Evolutionary conservation across 2,113 vertebrate genomes (phyloP).

Genomic region (Erythrolamprus reginae): DNA sequence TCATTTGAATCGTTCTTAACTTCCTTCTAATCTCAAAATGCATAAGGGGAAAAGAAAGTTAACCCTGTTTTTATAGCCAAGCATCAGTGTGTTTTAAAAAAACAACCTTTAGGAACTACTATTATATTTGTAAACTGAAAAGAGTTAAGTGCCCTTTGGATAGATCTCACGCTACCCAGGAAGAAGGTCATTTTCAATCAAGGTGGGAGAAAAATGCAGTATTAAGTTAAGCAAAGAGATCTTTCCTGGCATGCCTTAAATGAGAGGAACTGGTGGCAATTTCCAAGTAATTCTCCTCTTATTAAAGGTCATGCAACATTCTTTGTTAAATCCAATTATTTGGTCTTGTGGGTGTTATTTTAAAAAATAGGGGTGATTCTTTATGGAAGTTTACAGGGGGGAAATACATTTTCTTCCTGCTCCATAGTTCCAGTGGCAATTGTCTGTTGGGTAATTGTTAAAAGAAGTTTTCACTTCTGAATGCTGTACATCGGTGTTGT

Average conservation of each 20-base stretch:
- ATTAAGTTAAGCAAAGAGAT: neutral
- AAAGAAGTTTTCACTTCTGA: neutral
- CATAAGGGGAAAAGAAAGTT: conserved; percentile 53
- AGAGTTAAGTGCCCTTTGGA: neutral
- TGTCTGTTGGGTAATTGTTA: neutral
- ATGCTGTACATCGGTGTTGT: too few relatives aligned
- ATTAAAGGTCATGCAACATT: neutral
- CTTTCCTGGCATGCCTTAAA: neutral
- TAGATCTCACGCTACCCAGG: neutral
- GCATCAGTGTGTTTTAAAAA: neutral
- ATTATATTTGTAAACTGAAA: conserved; percentile 1
- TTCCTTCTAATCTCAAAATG: conserved; percentile 52
- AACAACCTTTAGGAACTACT: neutral
- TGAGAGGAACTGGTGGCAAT: neutral
- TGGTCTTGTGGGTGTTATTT: neutral
- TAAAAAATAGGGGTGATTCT: neutral
- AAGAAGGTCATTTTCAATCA: neutral
- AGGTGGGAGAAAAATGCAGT: neutral
- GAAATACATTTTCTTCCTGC: neutral
- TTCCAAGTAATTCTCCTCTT: neutral
- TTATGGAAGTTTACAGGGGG: neutral
- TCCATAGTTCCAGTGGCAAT: neutral
- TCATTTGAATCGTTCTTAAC: conserved; percentile 38
- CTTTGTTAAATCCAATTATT: neutral
- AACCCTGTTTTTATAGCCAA: neutral